Evolutionary conservation across 2,888 invertebrate genomes (phyloP).

Genomic region (Aleiodes leptofemur): DNA sequence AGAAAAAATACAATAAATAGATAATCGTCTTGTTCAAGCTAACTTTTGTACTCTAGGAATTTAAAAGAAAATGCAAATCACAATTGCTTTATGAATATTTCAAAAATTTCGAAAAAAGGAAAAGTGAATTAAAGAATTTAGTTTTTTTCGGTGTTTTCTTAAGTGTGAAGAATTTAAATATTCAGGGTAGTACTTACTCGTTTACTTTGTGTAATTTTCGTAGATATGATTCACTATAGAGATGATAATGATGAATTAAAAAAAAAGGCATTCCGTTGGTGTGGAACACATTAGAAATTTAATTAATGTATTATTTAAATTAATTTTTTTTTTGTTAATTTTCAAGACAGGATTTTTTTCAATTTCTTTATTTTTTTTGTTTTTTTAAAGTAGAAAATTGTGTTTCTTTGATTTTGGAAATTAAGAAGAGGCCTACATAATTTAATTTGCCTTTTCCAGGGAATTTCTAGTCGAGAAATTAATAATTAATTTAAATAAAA

Average conservation of each 20-base stretch:
- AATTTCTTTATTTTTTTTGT: background rate
- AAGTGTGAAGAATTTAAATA: constrained; percentile 2
- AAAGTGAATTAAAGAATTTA: background rate
- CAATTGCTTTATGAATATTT: constrained; percentile 4
- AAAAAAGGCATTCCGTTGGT: constrained; percentile 37
- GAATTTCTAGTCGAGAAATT: constrained; percentile 46
- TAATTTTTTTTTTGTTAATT: background rate
- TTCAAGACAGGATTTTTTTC: background rate
- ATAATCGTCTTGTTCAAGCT: constrained; percentile 1
- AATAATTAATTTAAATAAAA: constrained; percentile 17
- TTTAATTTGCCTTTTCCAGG: constrained; percentile 39
- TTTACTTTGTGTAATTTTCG: constrained; percentile 31
- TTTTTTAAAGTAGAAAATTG: constrained; percentile 4
- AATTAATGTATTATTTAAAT: constrained; percentile 29
- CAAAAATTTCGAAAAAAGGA: background rate
- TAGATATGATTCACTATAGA: constrained; percentile 5
- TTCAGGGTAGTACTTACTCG: constrained; percentile 29
- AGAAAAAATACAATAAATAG: constrained; percentile 8
- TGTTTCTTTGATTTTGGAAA: constrained; percentile 34
- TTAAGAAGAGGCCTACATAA: constrained; percentile 31
- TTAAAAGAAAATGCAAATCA: constrained; percentile 22
- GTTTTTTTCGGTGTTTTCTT: background rate
- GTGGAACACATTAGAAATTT: constrained; percentile 31
- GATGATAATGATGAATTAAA: background rate
- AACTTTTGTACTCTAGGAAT: constrained; percentile 36